Evolutionary conservation across 2,888 invertebrate species (phyloP), one percentile per base, ranked within the genome.

Genomic region (Clusia tigrina): DNA sequence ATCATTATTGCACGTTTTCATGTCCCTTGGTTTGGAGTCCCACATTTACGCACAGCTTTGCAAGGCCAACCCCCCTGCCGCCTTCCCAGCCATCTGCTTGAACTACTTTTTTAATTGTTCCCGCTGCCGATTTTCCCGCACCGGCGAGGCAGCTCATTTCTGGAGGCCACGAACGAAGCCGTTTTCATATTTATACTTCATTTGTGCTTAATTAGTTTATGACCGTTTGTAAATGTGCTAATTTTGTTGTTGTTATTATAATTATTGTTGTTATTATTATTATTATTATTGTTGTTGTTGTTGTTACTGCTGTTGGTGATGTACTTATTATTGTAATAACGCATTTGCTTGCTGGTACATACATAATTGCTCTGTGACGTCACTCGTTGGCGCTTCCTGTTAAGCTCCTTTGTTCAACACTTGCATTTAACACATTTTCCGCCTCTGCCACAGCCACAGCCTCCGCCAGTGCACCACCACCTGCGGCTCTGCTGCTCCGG

Each of bases 191-290:
- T 15, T 42, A 15, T 42, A 42, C n/a, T 42, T 32, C n/a, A 42
- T 42, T 42, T n/a, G n/a, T 17, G 42, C 48, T 26, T 60, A 55
- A 60, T 60, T 60, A 60, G 60, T 60, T 60, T 60, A 54, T 54
- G 54, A 60, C 10, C 55, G 48, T 60, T 60, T 51, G 26, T 52
- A 6, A 52, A 6, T 42, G 42, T 42, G 3, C 3, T n/a, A n/a
- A 3, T 9, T n/a, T 42, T 42, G 9, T 42, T 42, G 42, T 42
- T n/a, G 42, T 42, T 42, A n/a, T 42, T 42, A n/a, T 42, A 15
- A 17, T 42, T 42, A 17, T 42, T 15, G n/a, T 42, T 52, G 20
- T 24, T 20, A 15, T 23, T 53, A 17, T 53, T 53, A 24, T 53
- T 24, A 23, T 24, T 10, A n/a, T 46, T 6, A 46, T 46, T 17